Base-by-base conservation (phyloP, 2,888 invertebrate genomes). In the Copidosoma aretas region DNA sequence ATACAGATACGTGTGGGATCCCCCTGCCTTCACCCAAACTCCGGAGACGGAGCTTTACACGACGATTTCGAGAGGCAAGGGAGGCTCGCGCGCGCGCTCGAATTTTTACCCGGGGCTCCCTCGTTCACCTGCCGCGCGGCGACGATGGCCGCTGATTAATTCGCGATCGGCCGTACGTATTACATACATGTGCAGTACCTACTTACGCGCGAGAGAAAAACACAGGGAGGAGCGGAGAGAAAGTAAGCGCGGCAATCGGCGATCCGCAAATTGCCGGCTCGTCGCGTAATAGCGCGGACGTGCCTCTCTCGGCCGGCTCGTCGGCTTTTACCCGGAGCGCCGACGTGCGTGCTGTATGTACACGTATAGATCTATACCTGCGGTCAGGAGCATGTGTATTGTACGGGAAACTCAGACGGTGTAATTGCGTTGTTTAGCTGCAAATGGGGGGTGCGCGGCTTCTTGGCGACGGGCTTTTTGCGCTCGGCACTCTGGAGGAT, bases 111-210 rank as follows among this genome's bases (percentile, higher is more conserved):
- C 73, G 75, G 71, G 53, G 53, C 10, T 53, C 53, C 24, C 24
- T 15, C 24, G 41, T 46, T 67, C 68, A 69, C 64, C 56, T 70
- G 75, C 76, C 76, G 74, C 74, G 75, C 71, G 71, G 60, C 73
- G 80, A 81, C 77, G 79, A 78, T 78, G 75, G 71, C 70, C 74
- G 73, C 74, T 81, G 82, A 83, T 83, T 83, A 82, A 82, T 82
- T 80, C 78, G 75, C 43, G 76, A 79, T 81, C 75, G 77, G 76
- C 76, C 78, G 74, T 72, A 32, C 78, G 71, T 73, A 72, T 73
- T 74, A 71, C 71, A 73, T n/a, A 24, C 17, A 43, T 24, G 25
- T 19, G 41, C 19, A 21, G n/a, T n/a, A n/a, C n/a, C n/a, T n/a
- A 43, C 52, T 39, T 41, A 22, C 15, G 12, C 10, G 17, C n/a